Evolutionary conservation across 2,113 vertebrate genomes (phyloP).

Genomic region (Petromus typicus): DNA sequence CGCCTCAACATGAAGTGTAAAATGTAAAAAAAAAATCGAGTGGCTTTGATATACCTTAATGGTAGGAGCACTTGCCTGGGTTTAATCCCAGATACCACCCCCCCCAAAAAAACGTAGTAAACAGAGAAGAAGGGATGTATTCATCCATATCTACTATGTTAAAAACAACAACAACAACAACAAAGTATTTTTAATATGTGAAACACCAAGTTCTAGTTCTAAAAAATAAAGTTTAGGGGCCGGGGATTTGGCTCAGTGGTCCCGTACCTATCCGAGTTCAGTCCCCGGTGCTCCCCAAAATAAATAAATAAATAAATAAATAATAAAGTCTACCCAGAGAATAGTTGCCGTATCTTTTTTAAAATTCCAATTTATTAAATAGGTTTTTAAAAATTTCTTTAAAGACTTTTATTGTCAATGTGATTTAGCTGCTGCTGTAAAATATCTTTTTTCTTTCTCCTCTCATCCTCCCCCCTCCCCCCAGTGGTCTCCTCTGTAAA

Average conservation of each 20-base stretch:
- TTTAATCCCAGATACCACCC: neutral
- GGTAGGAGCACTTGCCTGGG: neutral
- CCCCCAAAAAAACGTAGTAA: neutral
- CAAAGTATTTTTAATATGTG: conserved; percentile 34
- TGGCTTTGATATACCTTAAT: neutral
- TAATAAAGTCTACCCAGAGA: conserved; percentile 32
- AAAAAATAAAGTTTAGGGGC: neutral
- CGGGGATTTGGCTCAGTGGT: too few species aligned
- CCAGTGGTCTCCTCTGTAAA: conserved; percentile 95
- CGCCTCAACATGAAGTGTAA: neutral
- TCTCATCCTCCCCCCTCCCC: neutral
- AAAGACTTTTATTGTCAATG: neutral
- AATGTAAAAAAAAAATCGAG: neutral
- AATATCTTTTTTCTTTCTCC: neutral
- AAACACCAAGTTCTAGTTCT: conserved; percentile 13
- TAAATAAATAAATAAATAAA: neutral
- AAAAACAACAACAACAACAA: neutral
- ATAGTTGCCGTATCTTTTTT: neutral
- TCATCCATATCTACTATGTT: neutral
- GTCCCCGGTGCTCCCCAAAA: too few species aligned
- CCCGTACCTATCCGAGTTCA: too few species aligned
- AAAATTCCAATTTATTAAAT: neutral
- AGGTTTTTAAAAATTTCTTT: neutral
- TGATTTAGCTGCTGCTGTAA: neutral
- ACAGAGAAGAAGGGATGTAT: neutral